A percentile compares a stretch with the other conserved stretches of the same genome.
These are phyloP conservation scores for Darevskia mixta DNA, from an alignment of 2,797 vertebrate genomes.

Conservation along the genomic window DNA sequence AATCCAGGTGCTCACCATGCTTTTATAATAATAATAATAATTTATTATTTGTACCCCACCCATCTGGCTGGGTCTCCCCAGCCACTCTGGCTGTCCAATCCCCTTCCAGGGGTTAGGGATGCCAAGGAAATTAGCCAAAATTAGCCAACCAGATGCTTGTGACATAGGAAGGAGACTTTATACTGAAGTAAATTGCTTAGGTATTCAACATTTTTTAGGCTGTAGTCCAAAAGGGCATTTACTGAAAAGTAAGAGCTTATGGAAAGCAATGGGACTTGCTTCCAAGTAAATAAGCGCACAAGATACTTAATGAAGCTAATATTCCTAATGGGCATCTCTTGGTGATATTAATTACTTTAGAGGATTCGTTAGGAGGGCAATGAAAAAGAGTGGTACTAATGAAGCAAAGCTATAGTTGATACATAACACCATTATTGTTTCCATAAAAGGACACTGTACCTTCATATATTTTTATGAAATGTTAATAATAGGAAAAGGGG, in stretches of 20 bases:
- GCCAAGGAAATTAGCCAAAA: neutral
- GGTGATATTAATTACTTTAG: neutral
- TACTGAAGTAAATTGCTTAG: neutral
- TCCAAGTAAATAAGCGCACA: neutral
- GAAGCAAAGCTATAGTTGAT: neutral
- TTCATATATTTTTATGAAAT: constrained; percentile 44
- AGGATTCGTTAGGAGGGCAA: neutral
- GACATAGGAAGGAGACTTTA: neutral
- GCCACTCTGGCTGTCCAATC: no score
- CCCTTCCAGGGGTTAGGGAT: no score
- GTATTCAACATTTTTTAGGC: neutral
- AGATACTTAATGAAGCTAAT: constrained; percentile 10
- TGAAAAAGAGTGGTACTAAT: neutral
- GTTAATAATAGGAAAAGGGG: neutral
- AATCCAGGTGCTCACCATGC: no score
- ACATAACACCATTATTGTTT: neutral
- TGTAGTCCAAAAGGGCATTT: neutral
- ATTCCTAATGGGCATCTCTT: neutral
- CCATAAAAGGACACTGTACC: neutral
- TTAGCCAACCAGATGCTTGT: neutral
- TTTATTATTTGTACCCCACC: no score
- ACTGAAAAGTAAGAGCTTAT: neutral
- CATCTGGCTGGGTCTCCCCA: no score
- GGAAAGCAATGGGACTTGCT: neutral
- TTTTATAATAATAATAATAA: no score